A percentile compares a stretch with the other conserved stretches of the same genome.
Conservation (phyloP, 1,140 invertebrate genomes). For the Teleogryllus occipitalis region DNA sequence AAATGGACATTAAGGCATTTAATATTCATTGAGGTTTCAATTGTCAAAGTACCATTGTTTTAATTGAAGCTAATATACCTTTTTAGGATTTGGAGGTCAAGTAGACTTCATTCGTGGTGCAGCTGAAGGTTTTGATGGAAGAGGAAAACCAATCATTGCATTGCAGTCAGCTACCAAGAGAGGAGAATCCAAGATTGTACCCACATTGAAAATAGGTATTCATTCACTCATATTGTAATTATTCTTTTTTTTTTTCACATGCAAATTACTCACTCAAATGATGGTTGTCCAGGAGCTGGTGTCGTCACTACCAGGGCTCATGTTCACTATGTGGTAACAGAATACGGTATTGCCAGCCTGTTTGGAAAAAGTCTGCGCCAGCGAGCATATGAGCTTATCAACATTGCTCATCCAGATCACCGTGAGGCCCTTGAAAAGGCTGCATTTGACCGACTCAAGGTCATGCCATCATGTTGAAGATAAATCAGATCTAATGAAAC, state of each 20-base stretch:
- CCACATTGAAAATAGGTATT: constrained; percentile 70
- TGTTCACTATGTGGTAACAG: constrained; percentile 88
- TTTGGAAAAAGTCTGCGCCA: constrained; percentile 86
- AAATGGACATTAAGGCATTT: no score
- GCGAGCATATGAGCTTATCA: constrained; percentile 79
- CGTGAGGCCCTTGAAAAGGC: constrained; percentile 77
- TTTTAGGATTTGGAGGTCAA: constrained; percentile 68
- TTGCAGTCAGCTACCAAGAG: constrained; percentile 76
- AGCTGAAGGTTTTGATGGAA: constrained; percentile 76
- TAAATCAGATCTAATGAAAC: no score
- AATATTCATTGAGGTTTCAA: no score
- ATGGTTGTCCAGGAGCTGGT: constrained; percentile 61
- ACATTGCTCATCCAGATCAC: constrained; percentile 84
- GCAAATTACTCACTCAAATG: background rate
- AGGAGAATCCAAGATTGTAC: constrained; percentile 83
- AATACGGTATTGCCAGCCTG: constrained; percentile 81
- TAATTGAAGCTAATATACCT: background rate
- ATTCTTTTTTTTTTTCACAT: background rate
- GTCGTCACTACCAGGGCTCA: constrained; percentile 89
- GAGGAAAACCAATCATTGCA: constrained; percentile 89
- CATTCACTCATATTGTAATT: background rate
- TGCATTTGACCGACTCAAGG: constrained; percentile 79
- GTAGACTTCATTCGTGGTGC: constrained; percentile 95
- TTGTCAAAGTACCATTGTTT: background rate
- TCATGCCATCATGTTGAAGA: constrained; percentile 66